Conservation (phyloP, 2,113 vertebrate species). For the Spermophilus dauricus region DNA sequence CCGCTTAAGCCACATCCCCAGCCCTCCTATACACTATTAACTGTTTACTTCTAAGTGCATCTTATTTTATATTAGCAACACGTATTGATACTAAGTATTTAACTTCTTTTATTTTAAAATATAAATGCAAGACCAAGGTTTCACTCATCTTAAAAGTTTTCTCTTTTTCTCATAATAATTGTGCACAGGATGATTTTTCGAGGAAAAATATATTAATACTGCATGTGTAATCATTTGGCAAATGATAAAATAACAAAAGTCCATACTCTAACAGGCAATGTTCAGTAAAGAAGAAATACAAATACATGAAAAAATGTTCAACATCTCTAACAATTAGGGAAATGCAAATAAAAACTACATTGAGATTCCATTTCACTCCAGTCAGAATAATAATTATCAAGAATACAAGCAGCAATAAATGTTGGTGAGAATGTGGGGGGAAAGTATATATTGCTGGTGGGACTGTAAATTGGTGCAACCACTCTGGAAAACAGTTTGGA, state of each 20-base stretch:
- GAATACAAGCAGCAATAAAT: no score
- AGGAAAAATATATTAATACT: neutral
- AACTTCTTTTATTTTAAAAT: conserved; percentile 38
- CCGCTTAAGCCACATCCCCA: no score
- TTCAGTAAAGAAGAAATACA: neutral
- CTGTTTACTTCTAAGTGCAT: neutral
- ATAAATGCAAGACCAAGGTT: conserved; percentile 43
- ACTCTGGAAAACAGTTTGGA: no score
- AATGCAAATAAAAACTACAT: no score
- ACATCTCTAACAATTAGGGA: no score
- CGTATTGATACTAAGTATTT: conserved; percentile 7
- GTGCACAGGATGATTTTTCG: neutral
- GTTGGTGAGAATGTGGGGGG: no score
- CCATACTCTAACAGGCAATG: neutral
- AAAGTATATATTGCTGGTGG: no score
- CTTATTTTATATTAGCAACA: conserved; percentile 18
- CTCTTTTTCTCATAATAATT: neutral
- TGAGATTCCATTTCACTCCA: no score
- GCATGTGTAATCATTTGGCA: conserved; percentile 18
- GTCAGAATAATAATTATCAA: no score
- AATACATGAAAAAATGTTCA: no score
- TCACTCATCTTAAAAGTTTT: neutral
- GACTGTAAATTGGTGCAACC: no score
- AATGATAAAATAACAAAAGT: conserved; percentile 55
- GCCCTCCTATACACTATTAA: neutral